Evolutionary conservation across 2,888 invertebrate species (phyloP).

Genomic region (Drosophila anomelani): DNA sequence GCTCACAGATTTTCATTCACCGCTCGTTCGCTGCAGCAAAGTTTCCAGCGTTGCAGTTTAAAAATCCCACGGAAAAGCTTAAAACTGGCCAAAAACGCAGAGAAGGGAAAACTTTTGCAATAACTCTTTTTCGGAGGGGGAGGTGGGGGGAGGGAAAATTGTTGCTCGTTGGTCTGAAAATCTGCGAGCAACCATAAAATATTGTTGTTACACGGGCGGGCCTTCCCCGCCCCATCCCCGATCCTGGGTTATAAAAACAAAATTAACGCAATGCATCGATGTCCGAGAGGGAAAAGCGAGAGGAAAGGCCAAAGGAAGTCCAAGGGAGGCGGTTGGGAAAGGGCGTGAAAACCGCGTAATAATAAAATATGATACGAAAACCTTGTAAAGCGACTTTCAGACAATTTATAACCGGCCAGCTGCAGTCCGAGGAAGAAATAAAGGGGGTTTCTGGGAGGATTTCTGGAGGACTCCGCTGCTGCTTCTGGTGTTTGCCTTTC

Average conservation of each 20-base stretch:
- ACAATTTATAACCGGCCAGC: constrained; percentile 68
- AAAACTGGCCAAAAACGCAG: constrained; percentile 49
- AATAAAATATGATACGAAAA: constrained; percentile 74
- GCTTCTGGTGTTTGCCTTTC: constrained; percentile 48
- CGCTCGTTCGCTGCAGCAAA: constrained; percentile 1
- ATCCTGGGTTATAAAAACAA: constrained; percentile 57
- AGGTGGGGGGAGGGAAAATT: constrained; percentile 22
- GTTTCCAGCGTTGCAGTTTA: constrained; percentile 52
- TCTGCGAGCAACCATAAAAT: constrained; percentile 69
- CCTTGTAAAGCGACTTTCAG: constrained; percentile 73
- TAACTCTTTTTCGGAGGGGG: constrained; percentile 50
- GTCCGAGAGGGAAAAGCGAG: constrained; percentile 41
- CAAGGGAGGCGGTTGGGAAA: background rate
- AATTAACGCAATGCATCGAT: constrained; percentile 69
- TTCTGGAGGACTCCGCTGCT: background rate
- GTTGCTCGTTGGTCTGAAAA: constrained; percentile 52
- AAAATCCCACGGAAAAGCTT: constrained; percentile 47
- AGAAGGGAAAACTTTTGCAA: constrained; percentile 58
- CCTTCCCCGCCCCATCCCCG: background rate
- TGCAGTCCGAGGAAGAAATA: constrained; percentile 8
- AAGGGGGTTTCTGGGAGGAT: background rate
- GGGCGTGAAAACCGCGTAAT: constrained; percentile 72
- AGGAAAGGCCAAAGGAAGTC: constrained; percentile 1
- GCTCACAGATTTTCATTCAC: constrained; percentile 14
- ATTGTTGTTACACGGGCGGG: constrained; percentile 37